Evolutionary conservation across 2,888 invertebrate species (phyloP).

Genomic region (Caenorhabditis uteleia): DNA sequence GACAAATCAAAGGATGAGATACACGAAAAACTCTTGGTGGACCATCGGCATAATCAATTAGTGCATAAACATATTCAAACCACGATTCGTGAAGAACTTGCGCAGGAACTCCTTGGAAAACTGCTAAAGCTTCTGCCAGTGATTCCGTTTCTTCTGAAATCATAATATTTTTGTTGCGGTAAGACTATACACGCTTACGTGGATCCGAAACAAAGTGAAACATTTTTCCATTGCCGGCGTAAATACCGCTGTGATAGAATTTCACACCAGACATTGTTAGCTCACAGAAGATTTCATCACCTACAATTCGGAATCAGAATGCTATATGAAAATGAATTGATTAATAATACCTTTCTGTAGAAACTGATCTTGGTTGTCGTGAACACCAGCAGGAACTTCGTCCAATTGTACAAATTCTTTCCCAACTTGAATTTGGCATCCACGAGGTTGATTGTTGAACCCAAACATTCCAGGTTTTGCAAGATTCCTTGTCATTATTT

Average conservation of each 20-base stretch:
- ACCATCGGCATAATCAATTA: constrained; percentile 25
- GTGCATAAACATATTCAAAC: constrained; percentile 46
- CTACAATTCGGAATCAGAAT: constrained; percentile 2
- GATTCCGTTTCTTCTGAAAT: constrained; percentile 43
- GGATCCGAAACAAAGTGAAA: constrained; percentile 54
- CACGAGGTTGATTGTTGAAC: constrained; percentile 35
- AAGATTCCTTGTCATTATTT: constrained; percentile 17
- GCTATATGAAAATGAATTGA: too few relatives aligned
- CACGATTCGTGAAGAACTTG: constrained; percentile 40
- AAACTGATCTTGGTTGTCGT: constrained; percentile 37
- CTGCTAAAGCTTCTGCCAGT: constrained; percentile 36
- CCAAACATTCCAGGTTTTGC: constrained; percentile 30
- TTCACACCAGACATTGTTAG: constrained; percentile 45
- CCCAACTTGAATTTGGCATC: constrained; percentile 34
- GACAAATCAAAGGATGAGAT: constrained; percentile 41
- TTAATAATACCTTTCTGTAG: constrained; percentile 17
- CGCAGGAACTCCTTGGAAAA: constrained; percentile 38
- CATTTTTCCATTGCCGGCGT: constrained; percentile 54
- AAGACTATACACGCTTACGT: constrained; percentile 25
- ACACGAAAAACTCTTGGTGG: constrained; percentile 43
- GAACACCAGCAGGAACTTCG: constrained; percentile 35
- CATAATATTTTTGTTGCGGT: neutral
- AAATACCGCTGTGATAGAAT: constrained; percentile 57
- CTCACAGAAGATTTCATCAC: constrained; percentile 55
- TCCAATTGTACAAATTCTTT: constrained; percentile 41